Evolutionary conservation across 1,140 invertebrate species (phyloP).

Genomic region (Euwallacea similis): DNA sequence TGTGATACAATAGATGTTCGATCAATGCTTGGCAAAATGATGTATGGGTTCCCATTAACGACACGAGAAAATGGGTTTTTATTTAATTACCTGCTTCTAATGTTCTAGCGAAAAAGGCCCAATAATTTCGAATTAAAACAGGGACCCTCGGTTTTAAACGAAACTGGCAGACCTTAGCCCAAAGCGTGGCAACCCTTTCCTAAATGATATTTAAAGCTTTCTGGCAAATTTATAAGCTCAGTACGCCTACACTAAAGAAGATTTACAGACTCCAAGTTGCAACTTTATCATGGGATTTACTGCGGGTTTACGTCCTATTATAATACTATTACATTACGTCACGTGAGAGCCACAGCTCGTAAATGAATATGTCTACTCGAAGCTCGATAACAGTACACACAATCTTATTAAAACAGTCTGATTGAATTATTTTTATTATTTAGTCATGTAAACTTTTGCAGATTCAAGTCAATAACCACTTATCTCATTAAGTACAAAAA

Average conservation of each 20-base stretch:
- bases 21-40: constrained; percentile 3
- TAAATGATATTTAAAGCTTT: constrained; percentile 10
- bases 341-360: not conserved
- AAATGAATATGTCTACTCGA: not conserved
- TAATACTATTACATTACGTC: constrained; percentile 12
- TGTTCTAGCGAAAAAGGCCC: not conserved
- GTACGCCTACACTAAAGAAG: constrained; percentile 10
- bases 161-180: constrained; percentile 3
- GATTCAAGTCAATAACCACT: too few relatives aligned
- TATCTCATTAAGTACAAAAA: too few relatives aligned
- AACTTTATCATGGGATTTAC: constrained; percentile 16
- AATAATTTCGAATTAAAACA: not conserved
- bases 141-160: not conserved
- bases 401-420: too few relatives aligned
- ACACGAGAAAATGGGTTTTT: not conserved
- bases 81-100: not conserved
- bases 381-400: not conserved
- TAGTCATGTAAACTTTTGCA: too few relatives aligned
- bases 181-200: constrained; percentile 1
- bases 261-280: constrained; percentile 15
- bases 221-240: constrained; percentile 8
- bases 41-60: not conserved
- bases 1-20: constrained; percentile 6
- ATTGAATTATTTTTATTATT: too few relatives aligned
- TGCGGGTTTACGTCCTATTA: constrained; percentile 10